Percentiles rank a stretch among this genome's conserved stretches.
These are phyloP conservation scores for Perizoma flavofasciatum DNA, from an alignment of 2,888 invertebrate species.

Conservation along the genomic window DNA sequence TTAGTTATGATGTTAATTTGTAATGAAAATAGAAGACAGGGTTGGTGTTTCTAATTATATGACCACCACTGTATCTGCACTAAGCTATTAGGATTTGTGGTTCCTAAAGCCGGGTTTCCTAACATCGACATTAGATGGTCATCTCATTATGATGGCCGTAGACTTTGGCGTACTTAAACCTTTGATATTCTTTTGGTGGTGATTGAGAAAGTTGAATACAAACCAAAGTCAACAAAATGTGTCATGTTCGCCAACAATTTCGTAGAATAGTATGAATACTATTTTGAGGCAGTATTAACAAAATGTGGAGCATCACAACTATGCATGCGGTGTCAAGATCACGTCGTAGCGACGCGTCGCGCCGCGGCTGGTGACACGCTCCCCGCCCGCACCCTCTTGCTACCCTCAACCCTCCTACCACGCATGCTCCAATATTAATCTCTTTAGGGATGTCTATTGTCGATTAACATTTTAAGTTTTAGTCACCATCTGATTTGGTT, in stretches of 20 bases:
- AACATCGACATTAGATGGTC: too few relatives aligned
- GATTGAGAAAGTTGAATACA: not conserved
- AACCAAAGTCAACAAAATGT: not conserved
- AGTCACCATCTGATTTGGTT: constrained; percentile 15
- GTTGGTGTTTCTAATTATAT: too few relatives aligned
- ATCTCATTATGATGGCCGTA: too few relatives aligned
- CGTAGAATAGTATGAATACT: constrained; percentile 44
- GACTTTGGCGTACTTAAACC: too few relatives aligned
- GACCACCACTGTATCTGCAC: too few relatives aligned
- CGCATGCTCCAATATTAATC: constrained; percentile 84
- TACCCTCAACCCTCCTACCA: constrained; percentile 76
- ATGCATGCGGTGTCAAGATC: constrained; percentile 81
- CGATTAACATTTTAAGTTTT: constrained; percentile 62
- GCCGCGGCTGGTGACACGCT: constrained; percentile 69
- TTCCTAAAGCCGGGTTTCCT: too few relatives aligned
- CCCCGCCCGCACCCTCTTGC: constrained; percentile 49
- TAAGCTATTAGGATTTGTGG: too few relatives aligned
- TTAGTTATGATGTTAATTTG: too few relatives aligned
- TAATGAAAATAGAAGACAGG: too few relatives aligned
- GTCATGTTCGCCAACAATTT: constrained; percentile 1
- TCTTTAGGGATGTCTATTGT: constrained; percentile 80
- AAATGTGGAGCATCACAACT: constrained; percentile 64
- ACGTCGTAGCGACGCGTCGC: constrained; percentile 68
- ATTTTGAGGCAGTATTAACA: constrained; percentile 47
- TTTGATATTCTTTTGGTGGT: not conserved